Base-by-base conservation (phyloP, 2,888 invertebrate genomes). In the Oligia fasciuncula region DNA sequence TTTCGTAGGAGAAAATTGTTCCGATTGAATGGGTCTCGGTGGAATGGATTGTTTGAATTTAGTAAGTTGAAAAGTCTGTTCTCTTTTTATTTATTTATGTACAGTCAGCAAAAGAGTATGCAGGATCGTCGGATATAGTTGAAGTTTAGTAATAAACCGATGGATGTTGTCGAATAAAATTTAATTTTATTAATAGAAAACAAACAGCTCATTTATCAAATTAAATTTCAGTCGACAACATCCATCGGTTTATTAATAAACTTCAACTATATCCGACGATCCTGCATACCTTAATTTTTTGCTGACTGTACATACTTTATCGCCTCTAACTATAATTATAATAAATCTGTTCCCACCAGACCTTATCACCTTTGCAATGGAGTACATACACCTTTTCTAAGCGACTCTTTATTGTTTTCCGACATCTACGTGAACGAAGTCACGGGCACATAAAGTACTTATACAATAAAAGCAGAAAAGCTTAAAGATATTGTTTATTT, bases 1-100 rank as follows among this genome's bases (percentile, higher is more conserved):
- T 35, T 51, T 49, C 35, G 11, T 35, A 67, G 19, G 19, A n/a
- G 60, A 62, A 79, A 80, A 72, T 66, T 71, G 49, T 66, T 60
- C 2, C 4, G 43, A 70, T 46, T 70, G 35, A 75, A 65, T 57
- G 14, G 17, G 0, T 14, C 49, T 49, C 46, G 0, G 9, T 19
- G 13, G n/a, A 69, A 51, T 60, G 29, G 35, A 71, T 29, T 63
- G 43, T 73, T n/a, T n/a, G n/a, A 40, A 71, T 40, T n/a, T 57
- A 35, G 2, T 35, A 23, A 23, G 9, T 54, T 29, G 9, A 43
- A n/a, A 11, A 40, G 13, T 69, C 0, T 19, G 40, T 40, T 54
- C 3, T n/a, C 2, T 70, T 23, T 43, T 23, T 43, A 40, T 65
- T 19, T 19, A 65, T 65, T 19, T 19, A 23, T 17, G 19, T 57